Percentiles rank a stretch among this genome's conserved stretches.
Conservation (phyloP, 37 sponge, comb jelly and placozoan genomes). For the Mnemiopsis leidyi region DNA sequence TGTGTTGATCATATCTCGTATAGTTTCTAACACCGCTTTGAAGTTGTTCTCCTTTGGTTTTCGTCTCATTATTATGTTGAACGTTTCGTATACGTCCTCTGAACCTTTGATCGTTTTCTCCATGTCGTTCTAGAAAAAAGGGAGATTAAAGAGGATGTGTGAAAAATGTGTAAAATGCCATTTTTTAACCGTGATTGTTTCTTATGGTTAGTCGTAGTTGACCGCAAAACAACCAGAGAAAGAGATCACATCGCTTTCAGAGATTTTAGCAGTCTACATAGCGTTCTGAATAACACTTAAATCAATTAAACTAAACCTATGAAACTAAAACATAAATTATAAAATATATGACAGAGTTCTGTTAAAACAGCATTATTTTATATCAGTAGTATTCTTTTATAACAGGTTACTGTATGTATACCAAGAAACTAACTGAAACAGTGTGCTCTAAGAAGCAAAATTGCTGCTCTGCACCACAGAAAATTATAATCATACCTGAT, state of each 20-base stretch:
- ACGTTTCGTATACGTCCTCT: conserved; percentile 89
- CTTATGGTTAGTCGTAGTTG: too few relatives aligned
- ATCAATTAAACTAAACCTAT: neutral
- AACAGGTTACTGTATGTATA: too few relatives aligned
- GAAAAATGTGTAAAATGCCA: neutral
- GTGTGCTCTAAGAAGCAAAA: neutral
- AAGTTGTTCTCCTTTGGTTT: conserved; percentile 99
- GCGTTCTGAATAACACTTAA: too few relatives aligned
- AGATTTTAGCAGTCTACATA: neutral
- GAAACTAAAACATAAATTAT: conserved; percentile 71
- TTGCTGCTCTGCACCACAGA: conserved; percentile 69
- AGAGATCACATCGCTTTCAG: neutral
- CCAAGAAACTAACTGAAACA: neutral
- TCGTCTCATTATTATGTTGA: conserved; percentile 89
- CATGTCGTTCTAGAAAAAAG: conserved; percentile 33
- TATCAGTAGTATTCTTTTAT: too few relatives aligned
- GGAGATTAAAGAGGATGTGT: neutral
- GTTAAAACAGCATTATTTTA: too few relatives aligned
- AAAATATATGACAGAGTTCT: too few relatives aligned
- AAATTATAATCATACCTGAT: conserved; percentile 84
- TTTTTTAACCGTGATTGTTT: too few relatives aligned
- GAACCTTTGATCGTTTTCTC: conserved; percentile 59
- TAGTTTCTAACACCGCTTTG: conserved; percentile 98
- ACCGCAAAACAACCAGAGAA: neutral
- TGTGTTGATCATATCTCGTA: conserved; percentile 92